Evolutionary conservation across 1,140 invertebrate species (phyloP).

Genomic region (Aphidius ervi): DNA sequence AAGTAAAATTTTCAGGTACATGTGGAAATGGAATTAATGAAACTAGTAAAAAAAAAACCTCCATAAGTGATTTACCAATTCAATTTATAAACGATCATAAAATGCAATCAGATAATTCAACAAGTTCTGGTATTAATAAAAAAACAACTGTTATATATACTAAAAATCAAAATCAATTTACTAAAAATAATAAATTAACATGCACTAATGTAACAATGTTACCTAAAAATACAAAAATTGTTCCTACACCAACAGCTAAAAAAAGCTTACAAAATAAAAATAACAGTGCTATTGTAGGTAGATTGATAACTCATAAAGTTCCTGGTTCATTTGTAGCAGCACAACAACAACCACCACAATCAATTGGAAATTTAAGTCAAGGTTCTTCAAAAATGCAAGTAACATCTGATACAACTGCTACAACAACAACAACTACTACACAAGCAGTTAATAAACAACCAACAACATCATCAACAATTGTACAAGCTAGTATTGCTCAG

Average conservation of each 20-base stretch:
- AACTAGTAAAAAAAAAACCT: not conserved
- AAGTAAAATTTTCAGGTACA: not conserved
- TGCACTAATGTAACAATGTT: not conserved
- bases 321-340: no score
- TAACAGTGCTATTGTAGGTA: no score
- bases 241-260: slow-evolving; percentile 11
- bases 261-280: no score
- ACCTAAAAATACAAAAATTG: no score
- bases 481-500: slow-evolving; percentile 7
- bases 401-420: no score
- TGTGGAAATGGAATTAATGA: slow-evolving; percentile 4
- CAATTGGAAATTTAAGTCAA: no score
- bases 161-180: not conserved
- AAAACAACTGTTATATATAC: slow-evolving; percentile 2
- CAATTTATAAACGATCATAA: not conserved
- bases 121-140: not conserved
- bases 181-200: no score
- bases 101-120: not conserved
- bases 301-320: no score
- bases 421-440: slow-evolving; percentile 1
- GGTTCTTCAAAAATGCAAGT: no score
- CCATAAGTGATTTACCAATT: not conserved
- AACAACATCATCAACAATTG: slow-evolving; percentile 10
- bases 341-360: no score
- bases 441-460: slow-evolving; percentile 19